phyloP scores from a whole-genome alignment of 2,113 vertebrate genomes.

The Helogale parvula region DNA sequence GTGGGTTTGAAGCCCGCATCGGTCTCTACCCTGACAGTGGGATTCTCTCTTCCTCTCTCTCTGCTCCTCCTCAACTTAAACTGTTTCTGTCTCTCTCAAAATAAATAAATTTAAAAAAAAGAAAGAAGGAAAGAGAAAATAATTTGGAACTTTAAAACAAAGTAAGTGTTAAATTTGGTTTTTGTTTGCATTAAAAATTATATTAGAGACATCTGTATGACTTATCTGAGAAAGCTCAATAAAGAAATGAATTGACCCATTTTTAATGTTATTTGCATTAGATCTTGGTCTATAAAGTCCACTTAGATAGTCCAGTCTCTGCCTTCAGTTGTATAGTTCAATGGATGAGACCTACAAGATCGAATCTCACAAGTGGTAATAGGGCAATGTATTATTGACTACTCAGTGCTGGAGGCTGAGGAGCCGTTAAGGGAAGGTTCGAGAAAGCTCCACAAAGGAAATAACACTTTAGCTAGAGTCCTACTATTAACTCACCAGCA shows the following conservation, averaged over 20 bases:
- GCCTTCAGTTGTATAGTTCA: constrained; percentile 8
- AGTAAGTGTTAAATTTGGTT: constrained; percentile 1
- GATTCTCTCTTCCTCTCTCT: too few relatives aligned
- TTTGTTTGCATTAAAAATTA: constrained; percentile 41
- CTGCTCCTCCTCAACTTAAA: too few relatives aligned
- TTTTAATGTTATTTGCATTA: constrained; percentile 30
- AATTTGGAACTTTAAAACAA: constrained; percentile 25
- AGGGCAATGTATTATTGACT: neutral
- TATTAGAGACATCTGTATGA: neutral
- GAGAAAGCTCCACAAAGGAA: constrained; percentile 53
- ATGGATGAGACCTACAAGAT: neutral
- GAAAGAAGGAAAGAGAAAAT: neutral
- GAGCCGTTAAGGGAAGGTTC: neutral
- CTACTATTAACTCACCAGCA: neutral
- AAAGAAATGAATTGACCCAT: neutral
- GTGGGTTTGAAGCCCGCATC: too few relatives aligned
- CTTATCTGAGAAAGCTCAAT: neutral
- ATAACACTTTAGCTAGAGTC: constrained; percentile 17
- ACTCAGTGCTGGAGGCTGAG: neutral
- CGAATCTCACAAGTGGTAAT: neutral
- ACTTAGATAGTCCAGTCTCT: neutral
- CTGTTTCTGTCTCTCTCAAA: too few relatives aligned
- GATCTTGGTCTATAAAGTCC: neutral
- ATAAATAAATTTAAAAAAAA: too few relatives aligned
- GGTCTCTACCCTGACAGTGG: too few relatives aligned